Evolutionary conservation across 2,797 vertebrate species (phyloP).

Genomic region (Pangasius macronema): DNA sequence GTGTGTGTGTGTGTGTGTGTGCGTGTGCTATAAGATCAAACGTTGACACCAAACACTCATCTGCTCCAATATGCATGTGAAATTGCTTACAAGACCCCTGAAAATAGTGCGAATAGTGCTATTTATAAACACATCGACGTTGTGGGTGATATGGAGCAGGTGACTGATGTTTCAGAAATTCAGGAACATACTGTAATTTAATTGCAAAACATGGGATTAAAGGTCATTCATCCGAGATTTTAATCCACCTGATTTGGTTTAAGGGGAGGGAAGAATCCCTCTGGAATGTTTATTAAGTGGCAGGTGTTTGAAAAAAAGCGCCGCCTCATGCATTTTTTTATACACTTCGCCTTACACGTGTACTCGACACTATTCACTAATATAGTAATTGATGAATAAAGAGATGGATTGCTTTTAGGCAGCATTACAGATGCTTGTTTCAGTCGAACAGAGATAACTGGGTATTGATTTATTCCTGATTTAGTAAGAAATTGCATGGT

Average conservation of each 20-base stretch:
- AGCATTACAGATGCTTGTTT: conserved; percentile 6
- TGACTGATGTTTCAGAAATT: conserved; percentile 56
- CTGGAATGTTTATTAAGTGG: conserved; percentile 59
- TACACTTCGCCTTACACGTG: conserved; percentile 15
- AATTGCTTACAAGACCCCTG: not conserved
- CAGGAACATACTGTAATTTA: conserved; percentile 56
- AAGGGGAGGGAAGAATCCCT: conserved; percentile 52
- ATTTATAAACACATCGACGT: conserved; percentile 35
- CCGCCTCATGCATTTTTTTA: conserved; percentile 28
- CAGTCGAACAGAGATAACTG: not conserved
- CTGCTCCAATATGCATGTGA: not conserved
- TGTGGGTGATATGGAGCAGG: conserved; percentile 37
- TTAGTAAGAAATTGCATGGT: not conserved
- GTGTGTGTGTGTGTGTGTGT: too few relatives aligned
- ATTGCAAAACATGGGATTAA: conserved; percentile 60
- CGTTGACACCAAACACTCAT: not conserved
- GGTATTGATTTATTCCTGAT: not conserved
- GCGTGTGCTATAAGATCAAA: conserved; percentile 3
- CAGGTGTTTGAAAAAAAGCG: conserved; percentile 18
- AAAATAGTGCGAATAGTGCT: conserved; percentile 27
- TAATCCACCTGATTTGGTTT: conserved; percentile 60
- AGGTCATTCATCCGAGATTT: conserved; percentile 57
- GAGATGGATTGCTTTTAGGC: conserved; percentile 17
- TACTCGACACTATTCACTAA: conserved; percentile 30
- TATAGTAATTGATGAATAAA: conserved; percentile 35